Percentiles rank a stretch among this genome's conserved stretches.
Conservation (phyloP, 2,113 vertebrate genomes). For the Vanacampus margaritifer region DNA sequence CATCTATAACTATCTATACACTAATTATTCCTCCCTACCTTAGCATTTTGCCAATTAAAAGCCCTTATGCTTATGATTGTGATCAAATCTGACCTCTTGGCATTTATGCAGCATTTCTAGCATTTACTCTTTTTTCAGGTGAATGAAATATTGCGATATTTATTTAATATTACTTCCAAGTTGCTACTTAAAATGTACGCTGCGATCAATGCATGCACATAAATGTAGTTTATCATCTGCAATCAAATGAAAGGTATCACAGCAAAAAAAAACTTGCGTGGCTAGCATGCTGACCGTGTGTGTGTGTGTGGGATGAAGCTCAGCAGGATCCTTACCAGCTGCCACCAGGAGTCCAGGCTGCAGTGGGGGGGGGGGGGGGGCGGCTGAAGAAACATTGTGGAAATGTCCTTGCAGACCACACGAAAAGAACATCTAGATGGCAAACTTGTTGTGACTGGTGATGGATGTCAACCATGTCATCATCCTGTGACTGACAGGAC, state of each 20-base stretch:
- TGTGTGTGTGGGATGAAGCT: slow-evolving; percentile 23
- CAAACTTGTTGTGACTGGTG: not conserved
- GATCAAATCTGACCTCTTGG: no score
- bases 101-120: no score
- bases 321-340: slow-evolving; percentile 58
- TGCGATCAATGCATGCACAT: not conserved
- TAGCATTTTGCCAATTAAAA: no score
- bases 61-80: no score
- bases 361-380: slow-evolving; percentile 44
- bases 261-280: not conserved
- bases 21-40: no score
- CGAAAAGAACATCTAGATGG: slow-evolving; percentile 12
- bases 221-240: not conserved
- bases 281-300: not conserved
- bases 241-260: not conserved
- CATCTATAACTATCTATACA: no score
- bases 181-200: no score
- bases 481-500: not conserved
- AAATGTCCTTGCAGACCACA: slow-evolving; percentile 44
- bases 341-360: slow-evolving; percentile 29
- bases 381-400: slow-evolving; percentile 38
- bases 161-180: no score
- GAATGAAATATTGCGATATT: no score
- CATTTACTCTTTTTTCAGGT: no score
- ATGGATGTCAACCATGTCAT: not conserved